A percentile compares a stretch with the other conserved stretches of the same genome.
Conservation (phyloP, 2,797 vertebrate genomes). For the Crypturellus tataupa region DNA sequence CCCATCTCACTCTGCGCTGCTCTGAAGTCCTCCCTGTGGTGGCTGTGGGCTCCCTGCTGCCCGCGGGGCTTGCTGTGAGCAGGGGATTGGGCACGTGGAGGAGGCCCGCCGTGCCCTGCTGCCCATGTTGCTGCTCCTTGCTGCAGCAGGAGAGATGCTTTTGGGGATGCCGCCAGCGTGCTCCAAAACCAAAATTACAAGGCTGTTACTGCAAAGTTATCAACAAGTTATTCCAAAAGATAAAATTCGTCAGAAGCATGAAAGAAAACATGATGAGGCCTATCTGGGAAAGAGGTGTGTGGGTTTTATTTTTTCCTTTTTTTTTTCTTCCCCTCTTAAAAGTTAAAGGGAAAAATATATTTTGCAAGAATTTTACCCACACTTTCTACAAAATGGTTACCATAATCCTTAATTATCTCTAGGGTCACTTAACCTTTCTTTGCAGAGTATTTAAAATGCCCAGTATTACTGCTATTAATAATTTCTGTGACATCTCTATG, state of each 20-base stretch:
- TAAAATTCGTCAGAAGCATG: not conserved
- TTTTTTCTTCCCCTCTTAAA: not conserved
- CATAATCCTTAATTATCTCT: not conserved
- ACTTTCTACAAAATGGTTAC: not conserved
- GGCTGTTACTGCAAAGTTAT: not conserved
- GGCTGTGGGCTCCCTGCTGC: no score
- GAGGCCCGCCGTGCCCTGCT: not conserved
- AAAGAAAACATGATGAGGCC: not conserved
- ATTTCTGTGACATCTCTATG: not conserved
- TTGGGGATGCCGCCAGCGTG: rapidly evolving
- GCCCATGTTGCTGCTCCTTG: rapidly evolving
- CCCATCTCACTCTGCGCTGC: not conserved
- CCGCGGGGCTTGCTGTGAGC: not conserved
- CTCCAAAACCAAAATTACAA: not conserved
- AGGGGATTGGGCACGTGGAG: no score
- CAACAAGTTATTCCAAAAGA: not conserved
- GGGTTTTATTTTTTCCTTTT: not conserved
- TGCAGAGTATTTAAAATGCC: not conserved
- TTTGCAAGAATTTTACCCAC: not conserved
- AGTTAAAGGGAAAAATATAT: not conserved
- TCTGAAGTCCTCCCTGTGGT: not conserved
- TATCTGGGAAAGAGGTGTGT: rapidly evolving
- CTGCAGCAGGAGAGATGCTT: not conserved
- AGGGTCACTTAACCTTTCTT: not conserved
- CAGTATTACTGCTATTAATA: not conserved